Conservation (phyloP, 2,797 vertebrate genomes). For the Micrastur ruficollis region DNA sequence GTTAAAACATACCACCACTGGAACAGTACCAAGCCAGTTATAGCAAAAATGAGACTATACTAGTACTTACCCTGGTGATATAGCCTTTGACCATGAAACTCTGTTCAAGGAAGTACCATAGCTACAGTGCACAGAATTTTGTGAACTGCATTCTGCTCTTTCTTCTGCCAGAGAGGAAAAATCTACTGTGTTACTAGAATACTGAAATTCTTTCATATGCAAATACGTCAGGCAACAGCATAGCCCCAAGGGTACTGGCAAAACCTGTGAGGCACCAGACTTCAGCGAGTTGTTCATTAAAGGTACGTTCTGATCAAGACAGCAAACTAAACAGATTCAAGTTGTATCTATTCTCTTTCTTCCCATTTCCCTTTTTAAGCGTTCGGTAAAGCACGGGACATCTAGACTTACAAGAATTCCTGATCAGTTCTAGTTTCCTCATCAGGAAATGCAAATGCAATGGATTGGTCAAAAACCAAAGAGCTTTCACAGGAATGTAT, state of each 20-base stretch:
- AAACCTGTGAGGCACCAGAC: constrained; percentile 28
- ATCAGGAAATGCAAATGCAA: background rate
- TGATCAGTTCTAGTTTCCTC: background rate
- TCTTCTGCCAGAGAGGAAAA: constrained; percentile 32
- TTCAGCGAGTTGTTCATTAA: constrained; percentile 30
- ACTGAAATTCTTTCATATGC: constrained; percentile 61
- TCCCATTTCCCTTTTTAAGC: background rate
- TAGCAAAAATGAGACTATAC: constrained; percentile 22
- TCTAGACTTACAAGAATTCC: background rate
- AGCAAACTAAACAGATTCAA: background rate
- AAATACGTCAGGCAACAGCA: constrained; percentile 54
- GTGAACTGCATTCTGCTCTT: background rate
- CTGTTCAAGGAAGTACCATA: background rate
- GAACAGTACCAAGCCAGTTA: constrained; percentile 19
- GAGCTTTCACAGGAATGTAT: background rate
- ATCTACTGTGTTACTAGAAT: background rate
- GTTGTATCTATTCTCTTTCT: background rate
- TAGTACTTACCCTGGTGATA: constrained; percentile 52
- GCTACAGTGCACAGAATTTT: background rate
- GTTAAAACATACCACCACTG: background rate
- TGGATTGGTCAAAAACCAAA: background rate
- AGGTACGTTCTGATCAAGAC: constrained; percentile 12
- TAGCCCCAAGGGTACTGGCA: constrained; percentile 51
- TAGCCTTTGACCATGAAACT: background rate
- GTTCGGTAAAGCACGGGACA: background rate